These are phyloP conservation scores for Aptenodytes patagonicus DNA, from an alignment of 2,113 vertebrate genomes.

Conservation along the genomic window DNA sequence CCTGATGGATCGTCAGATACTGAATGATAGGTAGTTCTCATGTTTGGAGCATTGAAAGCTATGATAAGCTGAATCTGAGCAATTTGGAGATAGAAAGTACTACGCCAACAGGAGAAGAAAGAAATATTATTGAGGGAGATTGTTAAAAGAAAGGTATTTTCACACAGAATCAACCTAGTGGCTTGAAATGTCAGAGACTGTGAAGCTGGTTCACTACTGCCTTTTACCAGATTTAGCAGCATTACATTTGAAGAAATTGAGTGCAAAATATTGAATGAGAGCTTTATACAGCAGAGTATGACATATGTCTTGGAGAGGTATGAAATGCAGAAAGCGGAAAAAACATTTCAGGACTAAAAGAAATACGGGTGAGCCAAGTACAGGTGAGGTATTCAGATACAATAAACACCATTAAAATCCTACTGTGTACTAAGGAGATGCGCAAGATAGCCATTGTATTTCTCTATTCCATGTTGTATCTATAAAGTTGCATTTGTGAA, in stretches of 20 bases:
- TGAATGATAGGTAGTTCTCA: not conserved
- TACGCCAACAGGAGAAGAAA: not conserved
- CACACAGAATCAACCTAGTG: not conserved
- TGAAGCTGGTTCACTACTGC: not conserved
- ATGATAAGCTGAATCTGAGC: not conserved
- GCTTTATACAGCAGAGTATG: not conserved
- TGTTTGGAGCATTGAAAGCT: not conserved
- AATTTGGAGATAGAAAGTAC: not conserved
- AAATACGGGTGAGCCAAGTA: fast-evolving
- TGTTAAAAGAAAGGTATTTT: not conserved
- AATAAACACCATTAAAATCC: not conserved
- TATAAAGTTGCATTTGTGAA: not conserved
- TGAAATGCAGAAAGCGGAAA: not conserved
- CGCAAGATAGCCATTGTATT: not conserved
- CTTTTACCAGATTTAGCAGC: not conserved
- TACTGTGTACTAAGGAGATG: not conserved
- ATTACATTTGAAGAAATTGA: not conserved
- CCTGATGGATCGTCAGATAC: not conserved
- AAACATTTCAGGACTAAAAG: not conserved
- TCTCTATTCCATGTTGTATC: not conserved
- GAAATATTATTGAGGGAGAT: not conserved
- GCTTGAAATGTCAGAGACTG: not conserved
- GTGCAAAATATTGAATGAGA: not conserved
- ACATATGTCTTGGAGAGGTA: not conserved
- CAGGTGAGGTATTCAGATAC: not conserved